phyloP scores from a whole-genome alignment of 2,113 vertebrate species.

The Bombycilla garrulus region DNA sequence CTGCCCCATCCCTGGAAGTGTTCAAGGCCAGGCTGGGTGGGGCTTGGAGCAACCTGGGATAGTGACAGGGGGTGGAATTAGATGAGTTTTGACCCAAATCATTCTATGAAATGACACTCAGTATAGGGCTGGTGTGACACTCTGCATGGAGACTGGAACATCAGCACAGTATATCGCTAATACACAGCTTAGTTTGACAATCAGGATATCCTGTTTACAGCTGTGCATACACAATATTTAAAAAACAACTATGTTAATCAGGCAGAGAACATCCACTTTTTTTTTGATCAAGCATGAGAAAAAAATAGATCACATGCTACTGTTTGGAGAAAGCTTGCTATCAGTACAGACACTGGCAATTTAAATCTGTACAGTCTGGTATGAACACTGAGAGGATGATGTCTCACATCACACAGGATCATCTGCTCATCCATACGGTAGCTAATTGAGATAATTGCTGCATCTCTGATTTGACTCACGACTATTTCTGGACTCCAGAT shows the following conservation, averaged over 20 bases:
- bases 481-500: constrained; percentile 7
- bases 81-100: neutral
- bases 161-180: neutral
- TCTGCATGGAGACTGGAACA: neutral
- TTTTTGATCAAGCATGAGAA: neutral
- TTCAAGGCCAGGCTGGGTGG: fast-evolving
- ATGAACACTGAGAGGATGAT: neutral
- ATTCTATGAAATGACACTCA: neutral
- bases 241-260: neutral
- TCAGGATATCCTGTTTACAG: neutral
- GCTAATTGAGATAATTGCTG: constrained; percentile 49
- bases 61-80: neutral
- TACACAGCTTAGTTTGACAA: neutral
- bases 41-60: neutral
- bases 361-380: neutral
- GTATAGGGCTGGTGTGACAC: neutral
- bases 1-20: neutral
- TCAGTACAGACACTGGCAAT: neutral
- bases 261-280: neutral
- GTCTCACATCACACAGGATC: constrained; percentile 4
- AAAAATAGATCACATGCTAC: neutral
- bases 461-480: constrained; percentile 3
- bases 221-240: neutral
- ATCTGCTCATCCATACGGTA: constrained; percentile 46
- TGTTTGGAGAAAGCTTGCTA: neutral